Evolutionary conservation across 2,888 invertebrate genomes (phyloP).

Genomic region (Platycheirus rosarum): DNA sequence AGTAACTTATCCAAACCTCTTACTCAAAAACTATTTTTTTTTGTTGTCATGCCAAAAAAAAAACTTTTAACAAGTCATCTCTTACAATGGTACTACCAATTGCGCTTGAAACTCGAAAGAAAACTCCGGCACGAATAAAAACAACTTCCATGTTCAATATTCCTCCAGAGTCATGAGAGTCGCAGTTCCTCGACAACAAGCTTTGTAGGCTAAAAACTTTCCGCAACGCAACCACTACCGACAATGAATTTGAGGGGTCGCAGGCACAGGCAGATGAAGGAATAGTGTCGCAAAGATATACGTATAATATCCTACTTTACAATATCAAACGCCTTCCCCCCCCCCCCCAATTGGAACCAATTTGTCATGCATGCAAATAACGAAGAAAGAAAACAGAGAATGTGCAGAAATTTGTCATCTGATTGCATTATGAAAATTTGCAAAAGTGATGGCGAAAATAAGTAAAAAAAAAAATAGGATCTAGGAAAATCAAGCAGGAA

Average conservation of each 20-base stretch:
- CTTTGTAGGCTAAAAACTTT: constrained; percentile 66
- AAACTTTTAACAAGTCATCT: constrained; percentile 41
- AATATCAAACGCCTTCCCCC: neutral
- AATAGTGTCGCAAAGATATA: neutral
- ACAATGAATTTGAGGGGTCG: constrained; percentile 39
- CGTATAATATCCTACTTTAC: neutral
- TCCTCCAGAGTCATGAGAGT: constrained; percentile 16
- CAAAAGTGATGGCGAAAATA: constrained; percentile 57
- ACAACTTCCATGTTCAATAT: constrained; percentile 27
- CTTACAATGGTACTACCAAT: constrained; percentile 57
- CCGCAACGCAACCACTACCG: constrained; percentile 51
- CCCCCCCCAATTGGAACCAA: neutral
- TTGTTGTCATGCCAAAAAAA: too few relatives aligned
- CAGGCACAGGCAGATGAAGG: neutral
- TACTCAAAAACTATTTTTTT: too few relatives aligned
- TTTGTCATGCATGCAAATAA: constrained; percentile 55
- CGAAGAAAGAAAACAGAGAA: constrained; percentile 46
- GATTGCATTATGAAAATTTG: constrained; percentile 74
- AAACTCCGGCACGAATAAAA: neutral
- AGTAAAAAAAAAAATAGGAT: constrained; percentile 6
- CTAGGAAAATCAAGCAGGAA: constrained; percentile 27
- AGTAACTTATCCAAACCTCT: too few relatives aligned
- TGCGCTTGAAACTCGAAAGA: constrained; percentile 51
- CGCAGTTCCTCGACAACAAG: constrained; percentile 11
- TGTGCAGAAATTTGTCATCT: constrained; percentile 74